Conservation (phyloP, 2,888 invertebrate species). For the Drosophila mimica region DNA sequence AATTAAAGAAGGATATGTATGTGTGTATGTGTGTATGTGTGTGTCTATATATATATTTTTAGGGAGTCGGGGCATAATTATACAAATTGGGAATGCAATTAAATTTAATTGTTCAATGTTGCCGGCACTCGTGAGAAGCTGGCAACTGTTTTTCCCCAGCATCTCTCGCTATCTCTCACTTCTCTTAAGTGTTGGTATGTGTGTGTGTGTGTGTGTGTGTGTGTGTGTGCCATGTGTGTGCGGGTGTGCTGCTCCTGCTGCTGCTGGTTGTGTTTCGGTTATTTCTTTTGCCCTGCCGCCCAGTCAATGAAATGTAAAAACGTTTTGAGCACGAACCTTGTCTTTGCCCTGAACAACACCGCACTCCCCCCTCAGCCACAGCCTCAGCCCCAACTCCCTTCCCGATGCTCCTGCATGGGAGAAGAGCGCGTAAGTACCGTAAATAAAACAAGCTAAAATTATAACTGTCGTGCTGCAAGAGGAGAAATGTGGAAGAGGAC, state of each 20-base stretch:
- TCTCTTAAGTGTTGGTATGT: constrained; percentile 28
- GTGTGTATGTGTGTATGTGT: constrained; percentile 11
- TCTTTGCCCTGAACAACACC: constrained; percentile 20
- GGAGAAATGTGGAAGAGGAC: not conserved
- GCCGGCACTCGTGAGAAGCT: constrained; percentile 66
- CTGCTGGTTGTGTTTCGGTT: constrained; percentile 35
- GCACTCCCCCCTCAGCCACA: not conserved
- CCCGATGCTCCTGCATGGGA: constrained; percentile 8
- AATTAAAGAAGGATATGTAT: constrained; percentile 62
- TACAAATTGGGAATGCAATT: constrained; percentile 82
- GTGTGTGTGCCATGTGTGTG: constrained; percentile 28
- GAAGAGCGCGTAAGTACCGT: constrained; percentile 72
- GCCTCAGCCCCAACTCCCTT: not conserved
- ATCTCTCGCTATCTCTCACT: constrained; percentile 30
- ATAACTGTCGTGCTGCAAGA: constrained; percentile 48
- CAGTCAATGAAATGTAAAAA: constrained; percentile 78
- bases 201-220: constrained; percentile 19
- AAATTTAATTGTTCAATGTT: constrained; percentile 79
- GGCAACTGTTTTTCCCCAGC: constrained; percentile 47
- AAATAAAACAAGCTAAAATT: constrained; percentile 74
- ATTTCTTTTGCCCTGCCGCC: constrained; percentile 52
- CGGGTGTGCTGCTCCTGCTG: constrained; percentile 25
- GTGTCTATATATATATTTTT: constrained; percentile 54
- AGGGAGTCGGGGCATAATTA: constrained; percentile 76
- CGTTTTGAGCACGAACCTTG: constrained; percentile 79